Base-by-base conservation (phyloP, 2,113 vertebrate species). In the Uropsilus gracilis region DNA sequence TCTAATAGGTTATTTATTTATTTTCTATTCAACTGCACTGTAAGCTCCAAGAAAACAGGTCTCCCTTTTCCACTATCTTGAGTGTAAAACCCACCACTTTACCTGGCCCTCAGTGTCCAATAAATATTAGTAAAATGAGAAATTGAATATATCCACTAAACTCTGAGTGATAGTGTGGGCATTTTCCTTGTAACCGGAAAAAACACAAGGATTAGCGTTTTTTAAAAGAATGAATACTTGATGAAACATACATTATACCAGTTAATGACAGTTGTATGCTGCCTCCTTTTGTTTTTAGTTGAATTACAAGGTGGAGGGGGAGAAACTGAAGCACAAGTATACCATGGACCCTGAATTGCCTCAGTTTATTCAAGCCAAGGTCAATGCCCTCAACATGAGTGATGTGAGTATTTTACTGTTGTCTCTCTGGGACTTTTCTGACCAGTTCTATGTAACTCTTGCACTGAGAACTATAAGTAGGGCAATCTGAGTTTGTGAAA, bases 291-390 rank as follows among this genome's bases (percentile, higher is more conserved):
- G 13, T n/a, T 94, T 97, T 64, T 83, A 98, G 98, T 42, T 98
- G 92, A 96, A 96, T 13, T 99, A 99, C 73, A 98, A 98, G 83
- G 93, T 98, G 61, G 97, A 98, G 5, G 98, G 98, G 2, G 98
- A 99, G 89, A 98, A 98, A 94, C 32, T 98, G 44, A 99, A 98
- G 42, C 98, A 98, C 93, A 98, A 97, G 53, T 99, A 99, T 63
- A 98, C 97, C 0, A 94, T 99, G 86, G 98, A 98, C 86, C 87
- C 98, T 4, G 98, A 98, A 20, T 69, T 98, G 81, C 98, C 98
- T 55, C 98, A 98, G 57, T 98, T 99, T 86, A 97, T 98, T 90
- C 98, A 99, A 96, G 98, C 98, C 78, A 98, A 97, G 75, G 98
- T 98, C 93, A 99, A 99, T 0, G 98, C 98, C 95, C 92, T 91